Percentiles rank a stretch among this genome's conserved stretches.
These are phyloP conservation scores for Drosophila mercatorum DNA, from an alignment of 2,888 invertebrate genomes.

Conservation along the genomic window DNA sequence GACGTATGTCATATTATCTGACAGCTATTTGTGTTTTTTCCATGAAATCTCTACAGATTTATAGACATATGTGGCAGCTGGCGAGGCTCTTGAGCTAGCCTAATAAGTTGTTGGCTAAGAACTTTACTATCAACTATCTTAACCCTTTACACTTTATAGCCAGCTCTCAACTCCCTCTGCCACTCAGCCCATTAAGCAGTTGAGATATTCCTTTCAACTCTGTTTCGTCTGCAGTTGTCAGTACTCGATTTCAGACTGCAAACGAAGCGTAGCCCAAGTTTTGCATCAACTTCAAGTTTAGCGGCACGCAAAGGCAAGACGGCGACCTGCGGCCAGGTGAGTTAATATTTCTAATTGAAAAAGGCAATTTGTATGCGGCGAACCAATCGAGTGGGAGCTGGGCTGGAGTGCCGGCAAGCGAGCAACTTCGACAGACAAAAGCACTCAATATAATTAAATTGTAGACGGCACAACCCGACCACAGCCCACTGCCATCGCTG, in stretches of 20 bases:
- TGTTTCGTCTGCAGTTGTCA: conserved; percentile 37
- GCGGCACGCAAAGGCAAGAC: conserved; percentile 38
- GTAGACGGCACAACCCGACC: conserved; percentile 30
- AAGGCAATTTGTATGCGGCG: conserved; percentile 75
- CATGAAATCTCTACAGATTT: conserved; percentile 3
- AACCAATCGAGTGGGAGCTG: conserved; percentile 42
- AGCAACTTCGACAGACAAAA: conserved; percentile 60
- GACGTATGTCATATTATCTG: conserved; percentile 22
- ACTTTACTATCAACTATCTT: neutral
- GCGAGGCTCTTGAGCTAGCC: neutral
- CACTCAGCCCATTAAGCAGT: conserved; percentile 33
- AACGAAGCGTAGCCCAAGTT: conserved; percentile 60
- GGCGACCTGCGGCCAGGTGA: conserved; percentile 42
- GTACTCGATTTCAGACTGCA: conserved; percentile 43
- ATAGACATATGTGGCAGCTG: neutral
- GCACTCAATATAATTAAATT: conserved; percentile 79
- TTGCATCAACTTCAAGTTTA: conserved; percentile 56
- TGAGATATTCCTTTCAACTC: conserved; percentile 17
- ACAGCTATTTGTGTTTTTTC: conserved; percentile 30
- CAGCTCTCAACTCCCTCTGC: neutral
- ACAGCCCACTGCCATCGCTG: neutral
- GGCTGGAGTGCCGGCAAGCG: conserved; percentile 17
- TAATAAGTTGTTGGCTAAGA: neutral
- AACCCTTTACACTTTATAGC: conserved; percentile 1
- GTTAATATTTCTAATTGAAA: conserved; percentile 77